Percentiles rank a stretch among this genome's conserved stretches.
phyloP scores from a whole-genome alignment of 1,140 invertebrate species.

The Cyclina sinensis region DNA sequence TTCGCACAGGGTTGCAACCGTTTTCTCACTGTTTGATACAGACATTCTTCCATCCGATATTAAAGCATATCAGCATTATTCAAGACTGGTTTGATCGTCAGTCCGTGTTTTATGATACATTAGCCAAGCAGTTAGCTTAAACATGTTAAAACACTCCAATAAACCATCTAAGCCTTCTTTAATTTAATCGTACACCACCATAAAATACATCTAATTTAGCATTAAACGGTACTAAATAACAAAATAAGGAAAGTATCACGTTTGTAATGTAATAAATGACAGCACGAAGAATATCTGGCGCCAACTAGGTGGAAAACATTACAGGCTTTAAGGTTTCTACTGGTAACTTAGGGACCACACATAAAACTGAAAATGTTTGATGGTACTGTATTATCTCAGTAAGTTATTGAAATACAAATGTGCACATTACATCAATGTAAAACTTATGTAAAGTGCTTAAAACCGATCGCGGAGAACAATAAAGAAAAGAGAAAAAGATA shows the following conservation, averaged over 20 bases:
- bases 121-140: constrained; percentile 19
- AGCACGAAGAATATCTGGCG: constrained; percentile 36
- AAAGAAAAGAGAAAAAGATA: no score
- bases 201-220: constrained; percentile 55
- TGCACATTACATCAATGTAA: no score
- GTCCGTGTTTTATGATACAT: constrained; percentile 19
- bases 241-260: constrained; percentile 30
- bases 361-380: neutral
- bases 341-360: constrained; percentile 37
- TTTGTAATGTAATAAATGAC: constrained; percentile 62
- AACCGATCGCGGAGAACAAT: no score
- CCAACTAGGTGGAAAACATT: constrained; percentile 36
- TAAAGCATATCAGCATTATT: neutral
- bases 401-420: no score
- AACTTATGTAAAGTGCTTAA: no score
- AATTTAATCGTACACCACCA: constrained; percentile 52
- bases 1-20: no score
- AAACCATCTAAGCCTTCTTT: constrained; percentile 49
- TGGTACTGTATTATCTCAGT: no score
- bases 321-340: constrained; percentile 7
- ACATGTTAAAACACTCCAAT: constrained; percentile 8
- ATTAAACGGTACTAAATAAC: constrained; percentile 63
- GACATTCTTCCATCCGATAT: neutral
- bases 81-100: neutral
- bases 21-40: neutral